phyloP scores from a whole-genome alignment of 1,140 invertebrate genomes.

The Drosophila obscura region DNA sequence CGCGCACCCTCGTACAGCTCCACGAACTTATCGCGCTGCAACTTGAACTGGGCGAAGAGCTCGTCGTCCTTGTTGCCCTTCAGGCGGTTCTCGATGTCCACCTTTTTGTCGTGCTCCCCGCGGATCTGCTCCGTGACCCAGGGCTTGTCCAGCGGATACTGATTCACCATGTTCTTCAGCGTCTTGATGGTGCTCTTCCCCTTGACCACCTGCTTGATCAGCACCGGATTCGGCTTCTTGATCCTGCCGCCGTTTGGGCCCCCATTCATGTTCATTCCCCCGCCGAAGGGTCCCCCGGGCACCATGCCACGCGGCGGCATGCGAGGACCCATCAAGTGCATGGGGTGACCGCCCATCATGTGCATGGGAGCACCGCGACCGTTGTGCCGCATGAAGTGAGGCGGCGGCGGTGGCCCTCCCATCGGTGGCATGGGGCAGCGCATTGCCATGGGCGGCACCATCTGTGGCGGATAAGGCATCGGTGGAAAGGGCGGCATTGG shows the following conservation, averaged over 20 bases:
- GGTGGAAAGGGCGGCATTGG: slow-evolving; percentile 54
- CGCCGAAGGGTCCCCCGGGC: slow-evolving; percentile 38
- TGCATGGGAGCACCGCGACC: slow-evolving; percentile 46
- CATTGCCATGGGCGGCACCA: slow-evolving; percentile 54
- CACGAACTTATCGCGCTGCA: slow-evolving; percentile 82
- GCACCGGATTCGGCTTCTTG: slow-evolving; percentile 70
- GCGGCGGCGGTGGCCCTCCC: slow-evolving; percentile 60
- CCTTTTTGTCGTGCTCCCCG: slow-evolving; percentile 67
- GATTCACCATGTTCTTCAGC: slow-evolving; percentile 79
- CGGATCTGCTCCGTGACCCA: slow-evolving; percentile 82
- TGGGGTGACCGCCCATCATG: slow-evolving; percentile 53
- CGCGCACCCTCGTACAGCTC: slow-evolving; percentile 73
- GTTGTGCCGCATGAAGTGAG: slow-evolving; percentile 65
- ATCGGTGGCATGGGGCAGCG: slow-evolving; percentile 52
- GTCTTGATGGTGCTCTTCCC: slow-evolving; percentile 80
- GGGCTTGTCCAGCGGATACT: slow-evolving; percentile 82
- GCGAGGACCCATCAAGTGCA: slow-evolving; percentile 65
- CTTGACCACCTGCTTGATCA: slow-evolving; percentile 71
- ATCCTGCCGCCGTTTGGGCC: slow-evolving; percentile 53
- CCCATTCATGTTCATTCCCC: slow-evolving; percentile 51
- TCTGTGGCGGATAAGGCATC: slow-evolving; percentile 48
- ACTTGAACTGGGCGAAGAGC: slow-evolving; percentile 80
- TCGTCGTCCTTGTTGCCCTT: slow-evolving; percentile 83
- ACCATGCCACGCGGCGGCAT: slow-evolving; percentile 58
- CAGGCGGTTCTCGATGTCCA: slow-evolving; percentile 79